Percentiles rank a stretch among this genome's conserved stretches.
Evolutionary conservation across 2,888 invertebrate species (phyloP).

Genomic region (Hanleya hanleyi): DNA sequence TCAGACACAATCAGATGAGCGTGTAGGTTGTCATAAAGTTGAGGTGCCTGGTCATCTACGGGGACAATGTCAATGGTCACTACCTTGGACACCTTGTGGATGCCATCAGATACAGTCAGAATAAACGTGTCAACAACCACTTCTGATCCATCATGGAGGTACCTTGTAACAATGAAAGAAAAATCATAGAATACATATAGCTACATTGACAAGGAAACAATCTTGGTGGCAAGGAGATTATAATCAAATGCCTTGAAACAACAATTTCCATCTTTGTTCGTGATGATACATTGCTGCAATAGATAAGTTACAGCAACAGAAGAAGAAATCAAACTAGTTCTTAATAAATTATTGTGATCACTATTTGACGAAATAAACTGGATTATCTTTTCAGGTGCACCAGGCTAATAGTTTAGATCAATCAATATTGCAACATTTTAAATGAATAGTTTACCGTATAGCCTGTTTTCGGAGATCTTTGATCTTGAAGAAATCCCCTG

Average conservation of each 20-base stretch:
- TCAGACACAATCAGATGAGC: slow-evolving; percentile 67
- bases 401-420: too few relatives aligned
- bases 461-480: slow-evolving; percentile 59
- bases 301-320: too few relatives aligned
- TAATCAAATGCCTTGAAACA: too few relatives aligned
- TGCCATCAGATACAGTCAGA: slow-evolving; percentile 67
- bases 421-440: neutral
- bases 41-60: slow-evolving; percentile 68
- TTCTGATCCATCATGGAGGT: slow-evolving; percentile 72
- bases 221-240: too few relatives aligned
- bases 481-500: slow-evolving; percentile 64
- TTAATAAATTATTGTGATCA: too few relatives aligned
- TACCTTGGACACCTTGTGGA: slow-evolving; percentile 65
- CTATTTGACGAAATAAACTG: too few relatives aligned
- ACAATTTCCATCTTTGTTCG: too few relatives aligned
- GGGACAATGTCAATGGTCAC: slow-evolving; percentile 67
- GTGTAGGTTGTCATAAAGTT: slow-evolving; percentile 58
- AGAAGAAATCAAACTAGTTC: too few relatives aligned
- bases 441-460: slow-evolving; percentile 52
- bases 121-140: slow-evolving; percentile 65
- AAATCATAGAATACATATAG: too few relatives aligned
- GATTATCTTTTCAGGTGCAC: too few relatives aligned
- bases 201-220: too few relatives aligned
- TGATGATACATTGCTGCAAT: too few relatives aligned
- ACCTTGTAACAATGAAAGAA: slow-evolving; percentile 61